These are phyloP conservation scores for Drepana falcataria DNA, from an alignment of 2,888 invertebrate species.

Conservation along the genomic window DNA sequence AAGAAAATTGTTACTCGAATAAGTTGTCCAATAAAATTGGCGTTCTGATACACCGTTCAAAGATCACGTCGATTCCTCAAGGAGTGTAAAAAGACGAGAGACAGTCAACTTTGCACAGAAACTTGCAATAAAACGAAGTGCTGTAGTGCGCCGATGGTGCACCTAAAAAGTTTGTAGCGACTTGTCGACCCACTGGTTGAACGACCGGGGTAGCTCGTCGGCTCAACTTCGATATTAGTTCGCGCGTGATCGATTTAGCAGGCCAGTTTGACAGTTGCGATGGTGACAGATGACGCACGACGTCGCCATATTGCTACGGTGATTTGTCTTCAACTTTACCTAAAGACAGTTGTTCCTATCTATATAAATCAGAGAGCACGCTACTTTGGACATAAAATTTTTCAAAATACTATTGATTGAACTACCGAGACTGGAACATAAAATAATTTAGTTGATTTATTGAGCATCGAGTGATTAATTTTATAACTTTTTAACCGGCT, in stretches of 20 bases:
- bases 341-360: slow-evolving; percentile 35
- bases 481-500: no score
- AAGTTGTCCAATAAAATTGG: slow-evolving; percentile 16
- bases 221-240: slow-evolving; percentile 74
- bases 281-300: slow-evolving; percentile 74
- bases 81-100: slow-evolving; percentile 50
- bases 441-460: no score
- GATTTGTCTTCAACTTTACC: slow-evolving; percentile 68
- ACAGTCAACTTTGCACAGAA: slow-evolving; percentile 57
- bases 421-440: no score
- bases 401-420: no score
- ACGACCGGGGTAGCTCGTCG: slow-evolving; percentile 25
- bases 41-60: slow-evolving; percentile 38
- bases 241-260: slow-evolving; percentile 72
- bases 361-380: no score
- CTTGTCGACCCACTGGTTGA: slow-evolving; percentile 23
- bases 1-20: background rate
- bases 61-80: slow-evolving; percentile 46
- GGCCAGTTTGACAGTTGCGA: slow-evolving; percentile 72
- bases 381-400: no score
- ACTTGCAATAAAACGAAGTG: slow-evolving; percentile 68
- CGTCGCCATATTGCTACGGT: slow-evolving; percentile 61
- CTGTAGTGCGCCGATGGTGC: slow-evolving; percentile 36
- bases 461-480: no score
- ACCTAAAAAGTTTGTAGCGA: slow-evolving; percentile 54